A percentile compares a stretch with the other conserved stretches of the same genome.
Conservation (phyloP, 2,888 invertebrate genomes). For the Graphium colonna region DNA sequence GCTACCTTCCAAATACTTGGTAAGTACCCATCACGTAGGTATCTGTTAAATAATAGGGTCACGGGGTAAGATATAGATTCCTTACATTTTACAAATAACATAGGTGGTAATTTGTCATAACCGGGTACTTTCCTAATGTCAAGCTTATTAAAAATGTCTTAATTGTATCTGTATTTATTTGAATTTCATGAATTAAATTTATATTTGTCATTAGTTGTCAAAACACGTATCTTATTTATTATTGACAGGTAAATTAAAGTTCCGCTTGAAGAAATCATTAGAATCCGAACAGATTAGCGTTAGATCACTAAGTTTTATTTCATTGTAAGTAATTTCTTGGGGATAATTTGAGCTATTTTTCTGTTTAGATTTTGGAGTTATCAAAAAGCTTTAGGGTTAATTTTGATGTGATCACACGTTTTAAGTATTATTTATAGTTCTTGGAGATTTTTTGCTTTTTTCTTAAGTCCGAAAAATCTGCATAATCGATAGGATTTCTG, state of each 20-base stretch:
- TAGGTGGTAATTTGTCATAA: neutral
- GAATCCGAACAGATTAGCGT: neutral
- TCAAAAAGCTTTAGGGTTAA: neutral
- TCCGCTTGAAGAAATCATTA: neutral
- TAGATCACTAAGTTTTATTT: neutral
- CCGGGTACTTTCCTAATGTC: neutral
- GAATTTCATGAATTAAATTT: neutral
- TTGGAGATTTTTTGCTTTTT: neutral
- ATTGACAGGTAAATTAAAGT: neutral
- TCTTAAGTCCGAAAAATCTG: neutral
- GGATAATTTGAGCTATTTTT: neutral
- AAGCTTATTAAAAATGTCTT: neutral
- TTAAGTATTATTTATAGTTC: neutral
- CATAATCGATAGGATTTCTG: neutral
- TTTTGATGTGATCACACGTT: neutral
- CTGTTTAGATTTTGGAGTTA: neutral
- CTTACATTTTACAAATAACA: neutral
- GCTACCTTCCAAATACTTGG: slow-evolving; percentile 1
- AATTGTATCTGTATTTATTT: neutral
- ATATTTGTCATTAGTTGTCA: neutral
- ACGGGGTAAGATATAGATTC: neutral
- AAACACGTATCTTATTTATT: neutral
- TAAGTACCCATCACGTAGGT: neutral
- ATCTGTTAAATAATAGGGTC: neutral
- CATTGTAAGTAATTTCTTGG: neutral